Percentiles rank a stretch among this genome's conserved stretches.
Conservation (phyloP, 2,797 vertebrate species). For the Coracias cyanogaster region DNA sequence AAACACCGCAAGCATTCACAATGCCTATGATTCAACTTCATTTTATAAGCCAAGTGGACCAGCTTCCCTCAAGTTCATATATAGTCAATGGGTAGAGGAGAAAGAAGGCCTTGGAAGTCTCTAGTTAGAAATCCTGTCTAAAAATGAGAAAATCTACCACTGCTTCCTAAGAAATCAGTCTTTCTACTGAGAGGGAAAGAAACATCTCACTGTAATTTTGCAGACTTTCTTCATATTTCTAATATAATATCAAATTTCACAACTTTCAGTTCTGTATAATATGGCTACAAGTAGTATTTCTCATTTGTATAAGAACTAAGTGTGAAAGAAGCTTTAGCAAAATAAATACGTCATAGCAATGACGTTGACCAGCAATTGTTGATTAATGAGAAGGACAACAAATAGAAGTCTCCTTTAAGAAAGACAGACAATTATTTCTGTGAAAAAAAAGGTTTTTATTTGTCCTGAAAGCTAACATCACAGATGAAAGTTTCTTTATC, state of each 20-base stretch:
- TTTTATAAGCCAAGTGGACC: background rate
- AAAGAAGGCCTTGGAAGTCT: background rate
- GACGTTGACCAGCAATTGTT: background rate
- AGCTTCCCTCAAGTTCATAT: accelerated
- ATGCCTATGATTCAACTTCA: background rate
- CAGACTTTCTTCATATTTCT: background rate
- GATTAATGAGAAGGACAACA: background rate
- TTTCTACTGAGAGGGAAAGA: background rate
- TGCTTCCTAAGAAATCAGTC: background rate
- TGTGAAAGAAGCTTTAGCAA: background rate
- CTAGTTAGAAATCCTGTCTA: background rate
- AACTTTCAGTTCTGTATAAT: background rate
- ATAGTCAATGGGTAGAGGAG: background rate
- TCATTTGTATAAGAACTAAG: background rate
- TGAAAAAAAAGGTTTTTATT: background rate
- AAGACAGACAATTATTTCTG: background rate
- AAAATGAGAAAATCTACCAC: background rate
- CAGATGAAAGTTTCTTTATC: background rate
- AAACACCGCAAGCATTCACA: background rate
- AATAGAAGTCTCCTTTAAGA: background rate
- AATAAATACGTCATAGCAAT: background rate
- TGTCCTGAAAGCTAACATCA: background rate
- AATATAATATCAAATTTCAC: background rate
- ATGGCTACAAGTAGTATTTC: background rate
- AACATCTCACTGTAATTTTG: background rate